A percentile compares a stretch with the other conserved stretches of the same genome.
phyloP scores from a whole-genome alignment of 2,113 vertebrate genomes.

The Pterocles orientalis region DNA sequence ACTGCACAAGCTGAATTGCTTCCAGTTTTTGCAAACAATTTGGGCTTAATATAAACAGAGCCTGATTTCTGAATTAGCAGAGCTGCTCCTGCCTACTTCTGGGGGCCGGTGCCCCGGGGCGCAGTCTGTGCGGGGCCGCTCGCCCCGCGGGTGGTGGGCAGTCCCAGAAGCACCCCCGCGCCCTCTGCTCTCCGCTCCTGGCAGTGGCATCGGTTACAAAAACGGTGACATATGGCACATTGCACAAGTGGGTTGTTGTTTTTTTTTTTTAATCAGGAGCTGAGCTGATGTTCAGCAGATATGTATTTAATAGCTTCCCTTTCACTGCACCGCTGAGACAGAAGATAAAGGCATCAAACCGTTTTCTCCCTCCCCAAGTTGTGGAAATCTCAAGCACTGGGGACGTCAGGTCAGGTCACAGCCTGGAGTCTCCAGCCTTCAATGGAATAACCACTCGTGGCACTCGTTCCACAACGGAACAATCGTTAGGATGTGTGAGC shows the following conservation, averaged over 20 bases:
- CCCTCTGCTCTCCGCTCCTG: background rate
- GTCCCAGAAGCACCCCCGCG: background rate
- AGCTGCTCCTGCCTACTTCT: constrained; percentile 57
- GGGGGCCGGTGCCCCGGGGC: background rate
- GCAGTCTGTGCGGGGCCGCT: background rate
- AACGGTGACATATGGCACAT: background rate
- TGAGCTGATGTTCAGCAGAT: background rate
- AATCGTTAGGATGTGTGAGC: background rate
- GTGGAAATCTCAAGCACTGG: background rate
- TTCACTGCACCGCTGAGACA: background rate
- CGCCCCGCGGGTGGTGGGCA: background rate
- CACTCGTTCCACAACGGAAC: background rate
- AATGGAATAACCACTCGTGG: background rate
- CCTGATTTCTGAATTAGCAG: constrained; percentile 52
- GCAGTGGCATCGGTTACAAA: background rate
- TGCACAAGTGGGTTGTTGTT: background rate
- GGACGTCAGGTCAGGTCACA: background rate
- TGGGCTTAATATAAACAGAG: constrained; percentile 60
- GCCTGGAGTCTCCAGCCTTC: constrained; percentile 6
- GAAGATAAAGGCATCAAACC: background rate
- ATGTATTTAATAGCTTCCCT: background rate
- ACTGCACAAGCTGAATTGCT: constrained; percentile 71
- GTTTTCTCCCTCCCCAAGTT: background rate
- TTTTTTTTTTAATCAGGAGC: background rate
- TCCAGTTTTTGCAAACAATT: constrained; percentile 69